phyloP scores from a whole-genome alignment of 2,113 vertebrate genomes.

The Muntiacus muntjak region DNA sequence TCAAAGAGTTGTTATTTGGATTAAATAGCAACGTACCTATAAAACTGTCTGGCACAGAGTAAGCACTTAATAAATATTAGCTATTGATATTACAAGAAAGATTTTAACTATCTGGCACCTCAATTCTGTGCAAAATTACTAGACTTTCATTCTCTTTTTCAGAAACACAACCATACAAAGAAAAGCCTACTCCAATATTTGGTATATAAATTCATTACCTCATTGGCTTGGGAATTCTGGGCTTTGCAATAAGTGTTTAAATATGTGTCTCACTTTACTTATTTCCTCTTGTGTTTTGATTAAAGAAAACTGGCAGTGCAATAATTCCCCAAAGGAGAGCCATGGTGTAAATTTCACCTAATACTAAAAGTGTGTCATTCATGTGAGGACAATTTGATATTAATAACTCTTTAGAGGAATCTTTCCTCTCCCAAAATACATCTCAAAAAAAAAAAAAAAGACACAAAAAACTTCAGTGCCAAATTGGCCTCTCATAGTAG shows the following conservation, averaged over 20 bases:
- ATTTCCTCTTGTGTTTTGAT: background rate
- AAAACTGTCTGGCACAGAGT: background rate
- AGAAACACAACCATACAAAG: background rate
- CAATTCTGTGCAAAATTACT: background rate
- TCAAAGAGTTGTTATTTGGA: background rate
- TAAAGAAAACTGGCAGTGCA: slow-evolving; percentile 16
- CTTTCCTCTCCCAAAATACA: background rate
- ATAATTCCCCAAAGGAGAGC: background rate
- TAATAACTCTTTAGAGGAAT: background rate
- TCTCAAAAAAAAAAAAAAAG: background rate
- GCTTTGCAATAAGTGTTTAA: slow-evolving; percentile 44
- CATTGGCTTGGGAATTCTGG: slow-evolving; percentile 1
- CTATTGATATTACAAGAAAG: background rate
- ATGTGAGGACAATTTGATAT: slow-evolving; percentile 19
- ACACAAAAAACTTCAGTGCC: background rate
- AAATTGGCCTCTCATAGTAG: background rate
- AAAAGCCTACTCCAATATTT: background rate
- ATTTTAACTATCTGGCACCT: background rate
- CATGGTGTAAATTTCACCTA: background rate
- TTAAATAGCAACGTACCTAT: background rate
- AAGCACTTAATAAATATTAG: background rate
- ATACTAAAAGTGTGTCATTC: background rate
- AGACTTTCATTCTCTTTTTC: background rate
- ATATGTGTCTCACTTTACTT: slow-evolving; percentile 29
- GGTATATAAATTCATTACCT: slow-evolving; percentile 36